Base-by-base conservation (phyloP, 2,888 invertebrate species). In the Shargacucullia verbasci region DNA sequence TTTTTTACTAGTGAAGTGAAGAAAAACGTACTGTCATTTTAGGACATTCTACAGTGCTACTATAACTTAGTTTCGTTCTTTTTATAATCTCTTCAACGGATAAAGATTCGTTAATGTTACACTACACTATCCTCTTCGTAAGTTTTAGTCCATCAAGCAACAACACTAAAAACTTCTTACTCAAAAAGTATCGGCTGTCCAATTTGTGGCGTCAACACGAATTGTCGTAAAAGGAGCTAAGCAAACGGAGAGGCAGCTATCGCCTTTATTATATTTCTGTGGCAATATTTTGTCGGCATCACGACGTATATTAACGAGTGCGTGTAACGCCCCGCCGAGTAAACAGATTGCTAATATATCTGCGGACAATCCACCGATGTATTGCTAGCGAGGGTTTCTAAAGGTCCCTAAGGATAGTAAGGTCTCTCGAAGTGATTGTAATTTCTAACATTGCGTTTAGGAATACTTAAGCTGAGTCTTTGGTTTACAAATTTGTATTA, bases 261-360 rank as follows among this genome's bases (percentile, higher is more conserved):
- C 57, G 75, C 61, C 47, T 64, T 79, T 80, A 82, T 81, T 80
- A 82, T 83, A 84, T 82, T 82, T 78, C 73, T 79, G 73, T 65
- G 78, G 85, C 76, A 84, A 87, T 85, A 87, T 84, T 85, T 85
- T 76, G 81, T 79, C 75, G 73, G 70, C 71, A 78, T 69, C 73
- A 60, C 70, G 83, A 85, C 86, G 78, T 81, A 73, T 84, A 85
- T 82, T 85, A 85, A 85, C 83, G 85, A 85, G 80, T 70, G 80
- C 80, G 82, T 84, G 83, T 81, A 79, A 83, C 83, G 79, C 84
- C 86, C 86, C 83, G 85, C 79, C 78, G 86, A 76, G 86, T 82
- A 80, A 83, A 86, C 84, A 85, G 83, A 86, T 86, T 86, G 86
- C 82, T 81, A 80, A 84, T 85, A 82, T 80, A 84, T 84, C 80